Conservation (phyloP, 2,797 vertebrate species). For the Sphaeramia orbicularis region DNA sequence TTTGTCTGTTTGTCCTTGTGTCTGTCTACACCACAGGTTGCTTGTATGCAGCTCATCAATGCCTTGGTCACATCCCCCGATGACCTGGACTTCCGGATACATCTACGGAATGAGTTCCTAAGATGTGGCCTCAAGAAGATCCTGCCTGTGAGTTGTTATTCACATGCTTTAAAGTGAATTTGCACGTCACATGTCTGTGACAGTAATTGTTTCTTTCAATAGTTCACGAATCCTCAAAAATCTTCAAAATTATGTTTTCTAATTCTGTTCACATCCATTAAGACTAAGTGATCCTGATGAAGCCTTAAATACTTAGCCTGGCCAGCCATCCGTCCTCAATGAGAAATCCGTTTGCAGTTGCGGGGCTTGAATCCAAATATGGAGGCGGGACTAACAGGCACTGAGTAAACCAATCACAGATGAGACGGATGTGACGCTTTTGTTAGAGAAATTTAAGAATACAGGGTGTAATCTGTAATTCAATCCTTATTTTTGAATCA, state of each 20-base stretch:
- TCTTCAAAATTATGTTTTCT: background rate
- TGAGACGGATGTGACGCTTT: too few relatives aligned
- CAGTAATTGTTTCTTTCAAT: background rate
- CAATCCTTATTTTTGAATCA: too few relatives aligned
- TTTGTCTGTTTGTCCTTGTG: constrained; percentile 11
- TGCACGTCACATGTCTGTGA: background rate
- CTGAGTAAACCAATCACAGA: too few relatives aligned
- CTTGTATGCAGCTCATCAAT: constrained; percentile 99
- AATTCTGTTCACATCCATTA: constrained; percentile 8
- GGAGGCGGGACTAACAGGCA: too few relatives aligned
- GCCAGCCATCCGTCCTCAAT: too few relatives aligned
- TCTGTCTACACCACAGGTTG: constrained; percentile 83
- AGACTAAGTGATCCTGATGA: background rate
- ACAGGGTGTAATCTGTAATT: too few relatives aligned
- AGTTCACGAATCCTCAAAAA: background rate
- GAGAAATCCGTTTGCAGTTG: too few relatives aligned
- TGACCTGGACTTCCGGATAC: constrained; percentile 98
- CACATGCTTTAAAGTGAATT: background rate
- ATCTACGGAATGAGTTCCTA: constrained; percentile 96
- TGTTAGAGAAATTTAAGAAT: too few relatives aligned
- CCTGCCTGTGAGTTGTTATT: constrained; percentile 90
- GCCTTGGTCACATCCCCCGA: constrained; percentile 96
- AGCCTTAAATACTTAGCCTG: background rate
- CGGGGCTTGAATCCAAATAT: too few relatives aligned
- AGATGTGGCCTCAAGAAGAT: constrained; percentile 95